Base-by-base conservation (phyloP, 2,113 vertebrate species). In the Actenoides lindsayi region DNA sequence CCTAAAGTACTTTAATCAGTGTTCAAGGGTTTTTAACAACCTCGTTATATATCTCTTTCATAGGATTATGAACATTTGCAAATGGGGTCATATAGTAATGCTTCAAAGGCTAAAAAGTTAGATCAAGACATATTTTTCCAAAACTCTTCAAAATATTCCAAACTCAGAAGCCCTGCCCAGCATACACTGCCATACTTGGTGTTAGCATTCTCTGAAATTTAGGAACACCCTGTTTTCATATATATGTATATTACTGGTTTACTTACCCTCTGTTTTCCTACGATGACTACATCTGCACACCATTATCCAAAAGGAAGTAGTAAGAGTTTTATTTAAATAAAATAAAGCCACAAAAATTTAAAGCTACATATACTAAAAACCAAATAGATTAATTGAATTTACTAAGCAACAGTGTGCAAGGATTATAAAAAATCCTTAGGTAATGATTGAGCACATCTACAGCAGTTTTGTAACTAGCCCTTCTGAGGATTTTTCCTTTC, bases 1-100 rank as follows among this genome's bases (percentile, higher is more conserved):
- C 89, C 71, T 75, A 70, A 94, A 74, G 60, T 63, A 83, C 64
- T 94, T 87, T 46, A 91, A 94, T 85, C 81, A 90, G 11, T 53
- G 65, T 91, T 95, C 48, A 71, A 95, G 86, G 51, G 35, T 16
- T 94, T 93, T 87, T 89, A 84, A 95, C 69, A 71, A 89, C 30
- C 17, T 94, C 64, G 60, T 83, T 93, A 82, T 56, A 71, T 50
- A 63, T 50, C 41, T 70, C 46, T 83, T 80, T 70, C 63, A 88
- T 15, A 87, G 53, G 73, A 92, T 89, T 91, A 89, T 60, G 64
- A 78, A 75, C 44, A 84, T 90, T 87, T 89, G 69, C 39, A 94
- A 92, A 89, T 70, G 33, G 57, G 54, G 37, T 89, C 80, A 91
- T 50, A 20, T 35, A 77, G 8, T 64, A 93, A 87, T 41, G 17